Evolutionary conservation across 2,888 invertebrate genomes (phyloP), one percentile per base, ranked within the genome.

Genomic region (Pharmacophagus antenor): DNA sequence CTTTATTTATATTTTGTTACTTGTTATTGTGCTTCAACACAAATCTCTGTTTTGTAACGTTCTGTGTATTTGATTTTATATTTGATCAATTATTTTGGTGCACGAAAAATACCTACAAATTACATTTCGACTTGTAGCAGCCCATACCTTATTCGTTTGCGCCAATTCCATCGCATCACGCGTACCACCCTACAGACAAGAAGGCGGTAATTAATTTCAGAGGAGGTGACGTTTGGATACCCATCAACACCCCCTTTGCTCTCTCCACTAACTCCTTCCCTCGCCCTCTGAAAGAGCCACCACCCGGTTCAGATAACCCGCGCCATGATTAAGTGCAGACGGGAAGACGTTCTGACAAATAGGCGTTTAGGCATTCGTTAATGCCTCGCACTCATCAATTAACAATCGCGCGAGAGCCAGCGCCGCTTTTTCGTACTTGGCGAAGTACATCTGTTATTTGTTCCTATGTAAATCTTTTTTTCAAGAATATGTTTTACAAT

Each of bases 281-380:
- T 17, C 5, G 42, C n/a, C n/a, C n/a, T n/a, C n/a, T n/a, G n/a
- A n/a, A n/a, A n/a, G 42, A 70, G 61, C 58, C 60, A 66, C 66
- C 66, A 69, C 72, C 64, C 61, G 62, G 67, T 73, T 75, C 77
- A 79, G 80, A 84, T 84, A 84, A 82, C 80, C 79, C 69, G 79
- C 77, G 77, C 83, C 82, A 88, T 89, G 89, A 89, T 89, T 90
- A 88, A 88, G 84, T 82, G 82, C 79, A 86, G 87, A 82, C 88
- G 82, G 88, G 84, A 86, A 90, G 89, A 87, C 85, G 83, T 86
- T 88, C 87, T 88, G 88, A 89, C 89, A 88, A 89, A 89, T 89
- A 89, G 88, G 85, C 87, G 82, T 83, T 89, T 84, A 82, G 88
- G 89, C 84, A 89, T 89, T 87, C 80, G 87, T 88, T 88, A 88